Evolutionary conservation across 2,888 invertebrate species (phyloP).

Genomic region (Abscondita cerata): DNA sequence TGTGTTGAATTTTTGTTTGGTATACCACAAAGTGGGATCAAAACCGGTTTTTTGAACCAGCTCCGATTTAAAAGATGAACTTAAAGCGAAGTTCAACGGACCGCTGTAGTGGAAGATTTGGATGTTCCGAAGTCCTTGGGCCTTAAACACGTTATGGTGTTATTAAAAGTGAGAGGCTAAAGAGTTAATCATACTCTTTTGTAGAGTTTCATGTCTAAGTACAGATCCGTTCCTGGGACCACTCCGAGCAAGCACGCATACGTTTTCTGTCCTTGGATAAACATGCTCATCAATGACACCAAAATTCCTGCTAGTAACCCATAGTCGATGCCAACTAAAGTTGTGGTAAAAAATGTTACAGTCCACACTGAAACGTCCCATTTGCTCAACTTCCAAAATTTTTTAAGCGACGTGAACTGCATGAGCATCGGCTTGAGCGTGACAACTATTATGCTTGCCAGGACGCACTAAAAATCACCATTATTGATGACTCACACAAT

Average conservation of each 20-base stretch:
- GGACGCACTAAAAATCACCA: conserved; percentile 67
- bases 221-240: conserved; percentile 77
- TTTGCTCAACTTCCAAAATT: conserved; percentile 78
- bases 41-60: conserved; percentile 62
- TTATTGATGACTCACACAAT: background rate
- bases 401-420: conserved; percentile 72
- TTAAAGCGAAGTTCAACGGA: conserved; percentile 75
- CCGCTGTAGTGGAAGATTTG: conserved; percentile 82
- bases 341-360: conserved; percentile 76
- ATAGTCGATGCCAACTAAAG: conserved; percentile 77
- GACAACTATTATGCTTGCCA: conserved; percentile 83
- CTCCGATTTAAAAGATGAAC: conserved; percentile 66
- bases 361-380: conserved; percentile 87
- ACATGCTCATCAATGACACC: conserved; percentile 75
- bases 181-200: conserved; percentile 63
- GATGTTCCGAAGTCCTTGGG: conserved; percentile 71
- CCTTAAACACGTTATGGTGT: conserved; percentile 60
- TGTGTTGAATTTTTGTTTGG: conserved; percentile 50
- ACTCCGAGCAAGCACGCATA: conserved; percentile 74
- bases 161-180: background rate
- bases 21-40: conserved; percentile 57
- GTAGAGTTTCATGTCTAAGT: conserved; percentile 74
- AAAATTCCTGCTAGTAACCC: conserved; percentile 80
- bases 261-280: conserved; percentile 73
- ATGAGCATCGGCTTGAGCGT: conserved; percentile 83